Conservation (phyloP, 2,113 vertebrate genomes). For the Otis tarda region DNA sequence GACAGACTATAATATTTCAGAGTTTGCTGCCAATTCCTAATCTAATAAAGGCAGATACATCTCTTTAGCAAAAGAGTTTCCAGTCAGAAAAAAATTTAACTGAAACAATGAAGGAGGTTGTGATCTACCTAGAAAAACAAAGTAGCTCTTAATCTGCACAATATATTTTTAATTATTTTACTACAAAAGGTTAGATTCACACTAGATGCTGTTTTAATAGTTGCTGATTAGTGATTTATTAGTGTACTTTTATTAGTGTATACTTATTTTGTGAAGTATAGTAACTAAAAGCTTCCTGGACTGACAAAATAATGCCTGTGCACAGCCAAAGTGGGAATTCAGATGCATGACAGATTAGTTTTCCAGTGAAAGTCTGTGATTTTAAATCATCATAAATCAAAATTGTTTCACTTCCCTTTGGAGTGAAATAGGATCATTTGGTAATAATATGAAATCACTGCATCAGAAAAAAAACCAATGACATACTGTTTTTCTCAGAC, state of each 20-base stretch:
- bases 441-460: background rate
- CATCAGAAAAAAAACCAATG: background rate
- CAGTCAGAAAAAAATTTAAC: background rate
- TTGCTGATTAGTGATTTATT: background rate
- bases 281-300: background rate
- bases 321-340: background rate
- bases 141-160: background rate
- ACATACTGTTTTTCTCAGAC: background rate
- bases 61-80: background rate
- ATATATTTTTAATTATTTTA: background rate
- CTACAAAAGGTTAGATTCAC: background rate
- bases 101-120: background rate
- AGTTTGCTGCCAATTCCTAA: constrained; percentile 21
- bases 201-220: background rate
- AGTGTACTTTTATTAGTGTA: no score
- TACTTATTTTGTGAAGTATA: background rate
- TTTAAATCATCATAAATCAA: background rate
- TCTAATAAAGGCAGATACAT: background rate
- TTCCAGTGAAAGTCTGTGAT: background rate
- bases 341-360: background rate
- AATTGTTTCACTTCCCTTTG: background rate
- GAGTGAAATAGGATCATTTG: background rate
- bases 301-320: background rate
- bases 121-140: background rate
- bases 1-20: background rate